Evolutionary conservation across 2,797 vertebrate species (phyloP).

Genomic region (Adelosebastes latens): DNA sequence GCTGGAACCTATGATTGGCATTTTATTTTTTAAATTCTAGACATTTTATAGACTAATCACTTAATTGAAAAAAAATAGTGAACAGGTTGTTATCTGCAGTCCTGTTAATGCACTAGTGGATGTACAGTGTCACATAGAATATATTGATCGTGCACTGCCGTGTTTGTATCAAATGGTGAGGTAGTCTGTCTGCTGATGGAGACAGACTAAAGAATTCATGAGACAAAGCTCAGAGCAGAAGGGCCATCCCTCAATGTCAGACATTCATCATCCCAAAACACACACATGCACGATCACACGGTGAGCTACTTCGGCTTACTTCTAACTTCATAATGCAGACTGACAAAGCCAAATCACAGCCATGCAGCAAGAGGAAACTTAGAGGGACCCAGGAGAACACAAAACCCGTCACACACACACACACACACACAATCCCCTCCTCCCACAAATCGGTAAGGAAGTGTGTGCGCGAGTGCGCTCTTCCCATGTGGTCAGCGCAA

Average conservation of each 20-base stretch:
- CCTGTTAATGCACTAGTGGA: background rate
- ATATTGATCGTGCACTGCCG: conserved; percentile 45
- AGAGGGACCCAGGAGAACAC: conserved; percentile 44
- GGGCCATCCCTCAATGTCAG: conserved; percentile 69
- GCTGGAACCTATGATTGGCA: background rate
- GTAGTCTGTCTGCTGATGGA: conserved; percentile 41
- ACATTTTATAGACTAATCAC: background rate
- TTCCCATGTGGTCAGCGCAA: conserved; percentile 65
- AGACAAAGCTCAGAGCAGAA: conserved; percentile 65
- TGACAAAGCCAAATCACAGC: conserved; percentile 53
- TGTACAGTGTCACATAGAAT: conserved; percentile 24
- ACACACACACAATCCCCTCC: conserved; percentile 24
- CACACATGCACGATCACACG: conserved; percentile 10
- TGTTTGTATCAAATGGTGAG: conserved; percentile 41
- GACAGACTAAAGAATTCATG: conserved; percentile 66
- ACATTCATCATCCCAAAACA: conserved; percentile 48
- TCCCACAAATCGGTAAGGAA: conserved; percentile 18
- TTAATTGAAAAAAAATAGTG: background rate
- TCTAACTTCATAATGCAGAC: conserved; percentile 49
- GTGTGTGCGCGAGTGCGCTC: conserved; percentile 10
- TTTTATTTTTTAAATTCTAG: background rate
- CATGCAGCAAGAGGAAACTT: conserved; percentile 31
- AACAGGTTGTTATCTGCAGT: background rate
- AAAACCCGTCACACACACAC: conserved; percentile 19
- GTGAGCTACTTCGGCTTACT: background rate